Conservation (phyloP, 2,888 invertebrate species). For the Dione vanillae region DNA sequence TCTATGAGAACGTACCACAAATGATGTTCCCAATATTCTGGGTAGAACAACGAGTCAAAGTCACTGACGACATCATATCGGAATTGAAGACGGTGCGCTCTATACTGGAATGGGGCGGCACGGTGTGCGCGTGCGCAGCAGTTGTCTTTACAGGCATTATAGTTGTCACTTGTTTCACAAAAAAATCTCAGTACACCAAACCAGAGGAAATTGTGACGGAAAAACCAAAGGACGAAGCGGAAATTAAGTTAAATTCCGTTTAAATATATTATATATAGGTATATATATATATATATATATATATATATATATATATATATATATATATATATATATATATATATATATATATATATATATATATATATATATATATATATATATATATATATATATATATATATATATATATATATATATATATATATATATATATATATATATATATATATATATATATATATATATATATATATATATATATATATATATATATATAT, state of each 20-base stretch:
- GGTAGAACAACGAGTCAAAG: slow-evolving; percentile 88
- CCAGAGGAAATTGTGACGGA: slow-evolving; percentile 56
- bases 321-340: too few relatives aligned
- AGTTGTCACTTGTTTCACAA: slow-evolving; percentile 66
- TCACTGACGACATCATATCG: slow-evolving; percentile 82
- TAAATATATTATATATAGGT: slow-evolving; percentile 9
- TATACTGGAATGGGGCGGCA: slow-evolving; percentile 71
- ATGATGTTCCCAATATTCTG: slow-evolving; percentile 91
- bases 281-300: too few relatives aligned
- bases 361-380: too few relatives aligned
- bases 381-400: too few relatives aligned
- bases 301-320: too few relatives aligned
- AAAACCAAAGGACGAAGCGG: slow-evolving; percentile 68
- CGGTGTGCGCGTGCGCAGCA: slow-evolving; percentile 69
- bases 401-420: too few relatives aligned
- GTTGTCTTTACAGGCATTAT: slow-evolving; percentile 80
- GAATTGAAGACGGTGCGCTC: slow-evolving; percentile 76
- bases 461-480: too few relatives aligned
- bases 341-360: too few relatives aligned
- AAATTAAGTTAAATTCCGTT: slow-evolving; percentile 68
- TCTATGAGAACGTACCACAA: slow-evolving; percentile 87
- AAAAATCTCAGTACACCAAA: slow-evolving; percentile 56
- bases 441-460: too few relatives aligned
- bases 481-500: too few relatives aligned
- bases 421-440: too few relatives aligned